Evolutionary conservation across 2,888 invertebrate species (phyloP).

Genomic region (Hecatera dysodea): DNA sequence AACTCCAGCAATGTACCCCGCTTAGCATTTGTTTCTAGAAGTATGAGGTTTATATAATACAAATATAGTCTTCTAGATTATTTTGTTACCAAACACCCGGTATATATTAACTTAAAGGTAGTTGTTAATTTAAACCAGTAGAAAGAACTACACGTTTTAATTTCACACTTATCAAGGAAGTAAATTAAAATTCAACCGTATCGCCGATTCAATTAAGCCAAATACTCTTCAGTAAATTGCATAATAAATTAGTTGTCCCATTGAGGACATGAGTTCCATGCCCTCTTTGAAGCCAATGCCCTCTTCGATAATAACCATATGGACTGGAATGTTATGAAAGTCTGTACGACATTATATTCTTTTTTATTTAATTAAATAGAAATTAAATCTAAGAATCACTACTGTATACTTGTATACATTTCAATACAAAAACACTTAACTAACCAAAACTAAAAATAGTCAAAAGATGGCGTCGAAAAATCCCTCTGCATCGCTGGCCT

Average conservation of each 20-base stretch:
- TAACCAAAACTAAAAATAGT: no score
- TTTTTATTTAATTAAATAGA: no score
- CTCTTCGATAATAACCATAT: conserved; percentile 25
- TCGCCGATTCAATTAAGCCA: conserved; percentile 31
- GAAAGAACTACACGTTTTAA: conserved; percentile 15
- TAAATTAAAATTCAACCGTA: conserved; percentile 29
- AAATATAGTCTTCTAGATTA: no score
- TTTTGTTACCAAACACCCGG: no score
- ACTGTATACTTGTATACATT: no score
- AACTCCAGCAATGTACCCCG: no score
- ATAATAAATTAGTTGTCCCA: conserved; percentile 23
- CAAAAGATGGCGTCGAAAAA: no score
- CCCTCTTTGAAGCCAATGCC: conserved; percentile 35
- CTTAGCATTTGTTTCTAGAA: no score
- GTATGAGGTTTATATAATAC: no score
- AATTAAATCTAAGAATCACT: no score
- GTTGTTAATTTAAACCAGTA: conserved; percentile 11
- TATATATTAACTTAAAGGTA: background rate
- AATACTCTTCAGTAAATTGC: conserved; percentile 26
- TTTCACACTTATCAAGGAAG: conserved; percentile 49
- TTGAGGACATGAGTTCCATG: conserved; percentile 26
- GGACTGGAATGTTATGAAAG: background rate
- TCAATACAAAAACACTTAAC: no score
- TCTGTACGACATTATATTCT: background rate
- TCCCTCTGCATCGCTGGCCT: no score